These are phyloP conservation scores for Marmota monax DNA, from an alignment of 2,113 vertebrate genomes.

Conservation along the genomic window DNA sequence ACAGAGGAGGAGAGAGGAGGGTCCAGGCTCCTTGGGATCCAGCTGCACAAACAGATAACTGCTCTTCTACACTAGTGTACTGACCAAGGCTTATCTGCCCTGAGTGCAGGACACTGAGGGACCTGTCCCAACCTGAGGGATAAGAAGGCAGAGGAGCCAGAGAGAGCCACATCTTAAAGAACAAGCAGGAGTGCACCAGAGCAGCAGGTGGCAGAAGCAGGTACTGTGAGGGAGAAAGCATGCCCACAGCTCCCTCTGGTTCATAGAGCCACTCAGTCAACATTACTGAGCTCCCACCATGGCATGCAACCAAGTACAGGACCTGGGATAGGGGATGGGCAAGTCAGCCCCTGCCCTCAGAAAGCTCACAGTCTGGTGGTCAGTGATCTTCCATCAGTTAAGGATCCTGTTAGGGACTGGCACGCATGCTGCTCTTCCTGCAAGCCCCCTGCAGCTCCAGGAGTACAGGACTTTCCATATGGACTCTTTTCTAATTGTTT, in stretches of 20 bases:
- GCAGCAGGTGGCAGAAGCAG: not conserved
- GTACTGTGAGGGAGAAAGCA: not conserved
- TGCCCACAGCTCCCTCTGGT: not conserved
- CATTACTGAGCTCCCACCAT: not conserved
- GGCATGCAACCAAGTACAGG: not conserved
- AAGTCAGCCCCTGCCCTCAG: not conserved
- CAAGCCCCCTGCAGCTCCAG: not conserved
- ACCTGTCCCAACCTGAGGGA: not conserved
- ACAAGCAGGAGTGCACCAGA: not conserved
- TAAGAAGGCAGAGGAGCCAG: not conserved
- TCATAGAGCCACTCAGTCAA: not conserved
- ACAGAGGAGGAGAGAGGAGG: not conserved
- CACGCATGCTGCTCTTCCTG: not conserved
- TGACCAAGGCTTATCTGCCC: not conserved
- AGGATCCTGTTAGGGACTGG: not conserved
- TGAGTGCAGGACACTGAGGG: not conserved
- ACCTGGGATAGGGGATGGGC: not conserved
- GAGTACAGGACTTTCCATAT: not conserved
- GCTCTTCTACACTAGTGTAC: not conserved
- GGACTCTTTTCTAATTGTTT: not conserved
- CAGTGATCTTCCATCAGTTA: not conserved
- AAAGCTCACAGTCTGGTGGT: not conserved
- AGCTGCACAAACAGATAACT: constrained; percentile 11
- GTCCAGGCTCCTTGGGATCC: not conserved
- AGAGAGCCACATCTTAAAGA: not conserved